These are phyloP conservation scores for Platycercus adscitus DNA, from an alignment of 2,113 vertebrate species.

Conservation along the genomic window DNA sequence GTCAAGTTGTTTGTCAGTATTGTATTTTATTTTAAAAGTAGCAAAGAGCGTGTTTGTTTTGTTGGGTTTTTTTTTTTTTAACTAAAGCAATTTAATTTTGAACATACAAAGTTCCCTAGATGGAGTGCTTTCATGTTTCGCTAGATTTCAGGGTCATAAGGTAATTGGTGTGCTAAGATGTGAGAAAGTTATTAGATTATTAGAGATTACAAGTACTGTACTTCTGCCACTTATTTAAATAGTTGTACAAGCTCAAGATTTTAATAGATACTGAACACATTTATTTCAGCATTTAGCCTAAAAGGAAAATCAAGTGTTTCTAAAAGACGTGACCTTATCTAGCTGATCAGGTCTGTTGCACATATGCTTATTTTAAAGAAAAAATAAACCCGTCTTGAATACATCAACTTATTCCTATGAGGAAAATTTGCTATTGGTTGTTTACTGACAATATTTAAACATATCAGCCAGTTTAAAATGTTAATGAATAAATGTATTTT, in stretches of 20 bases:
- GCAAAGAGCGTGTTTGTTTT: background rate
- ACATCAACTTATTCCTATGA: background rate
- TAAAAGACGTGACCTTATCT: background rate
- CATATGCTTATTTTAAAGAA: rapidly evolving
- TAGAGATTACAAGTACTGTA: background rate
- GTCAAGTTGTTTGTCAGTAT: conserved; percentile 36
- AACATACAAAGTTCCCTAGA: background rate
- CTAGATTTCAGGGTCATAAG: background rate
- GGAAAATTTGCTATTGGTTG: background rate
- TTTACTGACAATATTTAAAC: background rate
- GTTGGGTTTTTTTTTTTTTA: background rate
- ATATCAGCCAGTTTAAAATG: background rate
- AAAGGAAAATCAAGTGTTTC: background rate
- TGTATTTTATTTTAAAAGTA: conserved; percentile 32
- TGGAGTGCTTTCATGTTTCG: background rate
- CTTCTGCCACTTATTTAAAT: background rate
- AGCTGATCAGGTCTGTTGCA: background rate
- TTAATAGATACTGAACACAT: background rate
- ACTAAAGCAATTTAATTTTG: conserved; percentile 25
- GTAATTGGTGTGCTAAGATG: background rate
- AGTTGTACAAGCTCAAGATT: background rate
- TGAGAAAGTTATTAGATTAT: background rate
- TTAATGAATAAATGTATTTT: background rate
- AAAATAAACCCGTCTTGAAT: background rate
- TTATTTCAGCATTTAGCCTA: background rate